phyloP scores from a whole-genome alignment of 2,888 invertebrate species.

The Cryptocephalus moraei region DNA sequence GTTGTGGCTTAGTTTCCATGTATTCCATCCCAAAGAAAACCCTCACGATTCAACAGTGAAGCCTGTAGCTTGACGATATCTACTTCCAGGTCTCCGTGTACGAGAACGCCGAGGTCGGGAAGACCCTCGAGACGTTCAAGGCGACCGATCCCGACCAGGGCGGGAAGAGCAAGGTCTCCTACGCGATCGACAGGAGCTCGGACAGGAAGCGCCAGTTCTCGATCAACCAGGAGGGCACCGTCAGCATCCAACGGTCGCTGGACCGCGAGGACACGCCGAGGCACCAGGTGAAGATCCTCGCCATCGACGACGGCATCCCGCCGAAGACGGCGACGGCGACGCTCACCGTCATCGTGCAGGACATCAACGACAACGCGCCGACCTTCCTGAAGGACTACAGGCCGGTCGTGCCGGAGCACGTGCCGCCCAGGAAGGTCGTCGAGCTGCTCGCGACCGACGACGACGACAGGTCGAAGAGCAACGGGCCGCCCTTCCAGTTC shows the following conservation, averaged over 20 bases:
- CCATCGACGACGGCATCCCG: conserved; percentile 89
- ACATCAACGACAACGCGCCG: conserved; percentile 92
- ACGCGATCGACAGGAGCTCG: conserved; percentile 84
- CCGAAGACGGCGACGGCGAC: conserved; percentile 91
- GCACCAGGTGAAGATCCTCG: conserved; percentile 92
- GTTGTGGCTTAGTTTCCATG: no score
- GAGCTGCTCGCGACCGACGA: conserved; percentile 90
- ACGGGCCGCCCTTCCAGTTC: conserved; percentile 95
- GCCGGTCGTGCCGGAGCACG: conserved; percentile 87
- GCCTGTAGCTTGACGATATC: no score
- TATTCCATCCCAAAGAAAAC: no score
- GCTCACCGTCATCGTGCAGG: conserved; percentile 86
- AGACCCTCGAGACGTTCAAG: conserved; percentile 84
- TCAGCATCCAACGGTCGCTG: conserved; percentile 83
- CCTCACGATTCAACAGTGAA: no score
- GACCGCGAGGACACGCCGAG: conserved; percentile 92
- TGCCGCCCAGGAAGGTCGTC: conserved; percentile 82
- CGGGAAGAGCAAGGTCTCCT: conserved; percentile 83
- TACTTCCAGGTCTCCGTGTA: conserved; percentile 56
- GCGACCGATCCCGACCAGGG: conserved; percentile 95
- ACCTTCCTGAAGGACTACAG: conserved; percentile 79
- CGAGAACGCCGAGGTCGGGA: conserved; percentile 87
- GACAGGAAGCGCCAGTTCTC: conserved; percentile 90
- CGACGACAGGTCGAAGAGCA: conserved; percentile 87
- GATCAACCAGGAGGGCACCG: conserved; percentile 90